Conservation (phyloP, 2,888 invertebrate genomes). For the Venustoraphidia nigricollis region DNA sequence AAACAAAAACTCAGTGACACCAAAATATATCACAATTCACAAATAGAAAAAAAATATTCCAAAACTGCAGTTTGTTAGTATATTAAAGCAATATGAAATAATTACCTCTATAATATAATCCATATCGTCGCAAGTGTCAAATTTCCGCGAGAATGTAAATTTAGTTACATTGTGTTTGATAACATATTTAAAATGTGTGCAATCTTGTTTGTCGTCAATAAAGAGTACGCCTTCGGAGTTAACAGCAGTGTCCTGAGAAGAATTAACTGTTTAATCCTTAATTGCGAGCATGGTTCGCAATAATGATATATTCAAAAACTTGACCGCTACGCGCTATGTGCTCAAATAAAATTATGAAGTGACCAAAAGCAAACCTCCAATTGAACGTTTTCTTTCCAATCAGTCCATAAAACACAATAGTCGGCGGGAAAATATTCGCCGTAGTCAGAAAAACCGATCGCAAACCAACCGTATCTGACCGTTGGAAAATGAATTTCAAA, state of each 20-base stretch:
- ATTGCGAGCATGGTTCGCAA: not conserved
- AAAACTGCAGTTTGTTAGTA: no score
- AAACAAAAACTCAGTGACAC: no score
- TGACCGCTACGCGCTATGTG: not conserved
- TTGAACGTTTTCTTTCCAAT: constrained; percentile 43
- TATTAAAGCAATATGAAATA: no score
- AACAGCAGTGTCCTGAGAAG: constrained; percentile 54
- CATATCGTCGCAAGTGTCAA: constrained; percentile 69
- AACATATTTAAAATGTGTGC: constrained; percentile 38
- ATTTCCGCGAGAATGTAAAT: constrained; percentile 59
- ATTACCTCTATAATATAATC: constrained; percentile 62
- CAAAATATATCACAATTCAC: no score
- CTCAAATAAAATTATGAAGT: not conserved
- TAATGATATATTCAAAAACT: no score
- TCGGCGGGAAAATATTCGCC: constrained; percentile 61
- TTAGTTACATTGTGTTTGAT: constrained; percentile 38
- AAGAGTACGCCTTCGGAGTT: constrained; percentile 47
- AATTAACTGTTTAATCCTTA: constrained; percentile 6
- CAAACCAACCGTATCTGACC: constrained; percentile 51
- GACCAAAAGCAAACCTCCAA: constrained; percentile 29
- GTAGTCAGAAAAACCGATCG: constrained; percentile 72
- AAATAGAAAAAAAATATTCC: no score
- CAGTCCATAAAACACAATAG: constrained; percentile 66
- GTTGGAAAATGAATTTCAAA: constrained; percentile 37
- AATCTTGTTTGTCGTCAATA: constrained; percentile 60